A percentile compares a stretch with the other conserved stretches of the same genome.
phyloP scores from a whole-genome alignment of 2,888 invertebrate species.

The Cephus pygmeus region DNA sequence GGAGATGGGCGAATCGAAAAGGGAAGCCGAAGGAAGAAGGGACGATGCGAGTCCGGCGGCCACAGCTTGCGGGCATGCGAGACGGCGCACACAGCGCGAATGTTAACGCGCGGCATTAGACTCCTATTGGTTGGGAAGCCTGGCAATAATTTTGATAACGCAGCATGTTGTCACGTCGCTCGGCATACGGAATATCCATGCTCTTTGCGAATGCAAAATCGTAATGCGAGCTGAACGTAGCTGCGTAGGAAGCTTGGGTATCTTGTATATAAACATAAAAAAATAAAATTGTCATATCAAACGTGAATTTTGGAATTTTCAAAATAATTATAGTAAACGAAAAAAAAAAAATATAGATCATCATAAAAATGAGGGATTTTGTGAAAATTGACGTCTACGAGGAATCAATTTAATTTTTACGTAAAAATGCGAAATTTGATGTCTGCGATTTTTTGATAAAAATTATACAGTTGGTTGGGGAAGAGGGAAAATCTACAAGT shows the following conservation, averaged over 20 bases:
- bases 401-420: not conserved
- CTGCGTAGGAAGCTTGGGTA: not conserved
- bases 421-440: not conserved
- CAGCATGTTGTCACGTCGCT: slow-evolving; percentile 65
- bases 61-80: slow-evolving; percentile 61
- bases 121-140: slow-evolving; percentile 31
- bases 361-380: too few species aligned
- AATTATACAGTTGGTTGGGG: not conserved
- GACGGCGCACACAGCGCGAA: slow-evolving; percentile 58
- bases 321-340: not conserved
- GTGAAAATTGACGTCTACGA: too few species aligned
- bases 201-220: not conserved
- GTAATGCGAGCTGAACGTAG: not conserved
- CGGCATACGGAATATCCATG: slow-evolving; percentile 59
- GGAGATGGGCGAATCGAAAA: not conserved
- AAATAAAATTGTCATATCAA: not conserved
- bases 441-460: not conserved
- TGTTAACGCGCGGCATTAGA: slow-evolving; percentile 65
- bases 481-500: not conserved
- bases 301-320: not conserved
- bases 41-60: slow-evolving; percentile 9
- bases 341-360: too few species aligned
- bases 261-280: too few species aligned
- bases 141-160: slow-evolving; percentile 64
- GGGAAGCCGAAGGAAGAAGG: not conserved